Percentiles rank a stretch among this genome's conserved stretches.
Conservation (phyloP, 2,888 invertebrate genomes). For the Perithous albicinctus region DNA sequence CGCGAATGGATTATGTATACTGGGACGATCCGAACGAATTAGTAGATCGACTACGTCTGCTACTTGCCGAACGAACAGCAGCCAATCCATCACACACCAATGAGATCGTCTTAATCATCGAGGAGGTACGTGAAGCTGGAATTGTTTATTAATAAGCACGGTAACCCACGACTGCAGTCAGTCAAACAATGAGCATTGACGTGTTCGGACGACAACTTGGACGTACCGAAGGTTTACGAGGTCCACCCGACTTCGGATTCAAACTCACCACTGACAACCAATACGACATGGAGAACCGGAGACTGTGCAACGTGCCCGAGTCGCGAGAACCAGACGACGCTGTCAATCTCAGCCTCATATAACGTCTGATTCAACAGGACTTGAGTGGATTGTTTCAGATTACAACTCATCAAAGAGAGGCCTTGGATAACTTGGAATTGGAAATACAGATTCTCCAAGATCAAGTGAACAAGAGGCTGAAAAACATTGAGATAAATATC, state of each 20-base stretch:
- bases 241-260: slow-evolving; percentile 43
- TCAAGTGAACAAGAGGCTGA: slow-evolving; percentile 22
- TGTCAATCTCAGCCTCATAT: slow-evolving; percentile 31
- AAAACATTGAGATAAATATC: too few species aligned
- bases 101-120: slow-evolving; percentile 65
- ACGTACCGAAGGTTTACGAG: slow-evolving; percentile 35
- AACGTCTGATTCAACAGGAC: slow-evolving; percentile 15
- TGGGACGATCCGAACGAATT: too few species aligned
- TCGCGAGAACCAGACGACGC: slow-evolving; percentile 29
- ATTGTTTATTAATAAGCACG: slow-evolving; percentile 15
- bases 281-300: slow-evolving; percentile 50
- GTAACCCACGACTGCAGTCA: neutral
- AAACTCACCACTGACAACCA: slow-evolving; percentile 49
- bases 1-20: too few species aligned
- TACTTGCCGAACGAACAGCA: slow-evolving; percentile 39
- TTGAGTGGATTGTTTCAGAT: too few species aligned
- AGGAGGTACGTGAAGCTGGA: slow-evolving; percentile 48
- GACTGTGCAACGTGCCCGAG: slow-evolving; percentile 51
- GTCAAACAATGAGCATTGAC: slow-evolving; percentile 45
- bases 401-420: slow-evolving; percentile 7
- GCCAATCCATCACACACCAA: slow-evolving; percentile 59
- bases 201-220: slow-evolving; percentile 49
- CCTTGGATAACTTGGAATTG: neutral
- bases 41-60: too few species aligned
- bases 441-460: slow-evolving; percentile 32